Base-by-base conservation (phyloP, 1,140 invertebrate genomes). In the Ceratina australensis region DNA sequence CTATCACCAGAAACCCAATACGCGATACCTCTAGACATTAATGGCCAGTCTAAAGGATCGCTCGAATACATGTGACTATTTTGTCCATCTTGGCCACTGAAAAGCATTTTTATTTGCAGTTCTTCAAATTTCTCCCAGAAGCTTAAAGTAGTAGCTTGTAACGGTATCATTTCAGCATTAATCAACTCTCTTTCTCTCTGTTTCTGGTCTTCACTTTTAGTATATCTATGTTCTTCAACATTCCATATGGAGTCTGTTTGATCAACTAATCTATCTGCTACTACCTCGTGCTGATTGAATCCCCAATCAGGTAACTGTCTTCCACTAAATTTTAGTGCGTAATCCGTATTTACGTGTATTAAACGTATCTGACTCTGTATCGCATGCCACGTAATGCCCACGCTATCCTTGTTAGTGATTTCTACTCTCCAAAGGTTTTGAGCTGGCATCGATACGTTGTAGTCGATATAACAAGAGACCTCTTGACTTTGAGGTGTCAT, bases 161-260 rank as follows among this genome's bases (percentile, higher is more conserved):
- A 94, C 0, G 98, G 98, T 75, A 99, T 98, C 96, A 99, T 98
- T 93, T 99, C 98, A 7, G 97, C 96, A 56, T 95, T 95, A 0
- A 97, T 94, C 3, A 99, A 88, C 79, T 99, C 97, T 61, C 96
- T 93, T 93, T 98, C 97, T 57, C 97, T 93, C 89, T 98, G 96
- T 80, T 97, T 96, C 87, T 97, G 95, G 92, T 98, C 97, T 72
- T 97, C 96, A 96, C 97, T 96, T 94, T 97, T 97, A 0, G 98
- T 98, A 88, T 98, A 99, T 59, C 98, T 94, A 93, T 99, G 98
- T 88, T 99, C 98, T 90, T 99, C 98, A 10, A 99, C 98, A 93
- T 99, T 99, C 98, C 98, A 99, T 3, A 98, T 93, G n/a, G 97
- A 96, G 90, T 98, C 96, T 78, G 96, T 95, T 89, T 98, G 97